Evolutionary conservation across 2,113 vertebrate species (phyloP).

Genomic region (Phylloscopus whistleri): DNA sequence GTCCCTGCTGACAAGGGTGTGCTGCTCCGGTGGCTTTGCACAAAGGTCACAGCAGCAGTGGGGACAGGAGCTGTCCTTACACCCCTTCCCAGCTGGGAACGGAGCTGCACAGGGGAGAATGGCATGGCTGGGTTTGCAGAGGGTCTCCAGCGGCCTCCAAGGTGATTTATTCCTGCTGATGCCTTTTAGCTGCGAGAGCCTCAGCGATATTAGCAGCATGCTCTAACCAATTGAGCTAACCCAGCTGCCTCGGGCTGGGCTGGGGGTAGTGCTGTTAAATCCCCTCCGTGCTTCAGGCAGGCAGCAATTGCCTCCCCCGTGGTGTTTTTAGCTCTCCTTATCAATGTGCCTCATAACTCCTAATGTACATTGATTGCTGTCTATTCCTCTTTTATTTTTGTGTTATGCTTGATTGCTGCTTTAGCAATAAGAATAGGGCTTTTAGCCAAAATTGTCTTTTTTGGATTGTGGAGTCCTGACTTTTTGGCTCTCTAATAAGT

Average conservation of each 20-base stretch:
- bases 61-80: background rate
- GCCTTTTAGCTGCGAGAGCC: background rate
- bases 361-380: conserved; percentile 58
- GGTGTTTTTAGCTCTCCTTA: conserved; percentile 54
- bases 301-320: background rate
- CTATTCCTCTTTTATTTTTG: conserved; percentile 56
- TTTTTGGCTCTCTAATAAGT: conserved; percentile 62
- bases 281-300: background rate
- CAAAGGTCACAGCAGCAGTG: fast-evolving
- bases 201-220: background rate
- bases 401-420: conserved; percentile 58
- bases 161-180: background rate
- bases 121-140: fast-evolving
- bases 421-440: conserved; percentile 59
- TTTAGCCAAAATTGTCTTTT: conserved; percentile 64
- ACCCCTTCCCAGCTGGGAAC: background rate
- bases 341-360: conserved; percentile 45
- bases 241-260: background rate
- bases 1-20: fast-evolving
- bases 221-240: background rate
- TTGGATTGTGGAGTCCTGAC: conserved; percentile 52
- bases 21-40: background rate
- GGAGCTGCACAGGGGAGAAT: background rate
- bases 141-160: background rate
- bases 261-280: background rate